Base-by-base conservation (phyloP, 1,140 invertebrate genomes). In the Helicoverpa armigera region DNA sequence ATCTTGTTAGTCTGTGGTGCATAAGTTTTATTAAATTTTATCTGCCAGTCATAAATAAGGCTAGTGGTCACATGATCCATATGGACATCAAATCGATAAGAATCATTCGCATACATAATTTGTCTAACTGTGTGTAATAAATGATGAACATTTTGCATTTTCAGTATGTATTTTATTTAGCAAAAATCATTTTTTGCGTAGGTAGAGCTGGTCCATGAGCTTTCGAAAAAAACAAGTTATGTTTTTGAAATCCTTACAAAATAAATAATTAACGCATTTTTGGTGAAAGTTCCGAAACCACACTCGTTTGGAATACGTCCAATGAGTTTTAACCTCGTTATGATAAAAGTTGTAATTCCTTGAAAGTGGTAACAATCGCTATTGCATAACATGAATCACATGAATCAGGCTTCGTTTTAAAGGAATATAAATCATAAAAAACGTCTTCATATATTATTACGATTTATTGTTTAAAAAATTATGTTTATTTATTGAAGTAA, bases 291-390 rank as follows among this genome's bases (percentile, higher is more conserved):
- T 16, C 11, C n/a, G 35, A 9, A 67, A 50, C 63, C 2, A 35
- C 35, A 48, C 43, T 67, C 16, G 63, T 67, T 48, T 67, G 63
- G 63, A 67, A 67, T 67, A 67, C 63, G 9, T 61, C 35, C 43
- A 18, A 18, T 18, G 48, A 9, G 31, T 63, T 70, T 18, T 70
- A 53, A 70, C 67, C 67, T 70, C 29, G 67, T 70, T 70, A 53
- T 53, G 29, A 70, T 70, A 70, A 70, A 70, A 70, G 67, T 70
- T 70, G 67, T 70, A 70, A 70, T 53, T 70, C 48, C 67, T 70
- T 70, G 67, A 70, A 70, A 70, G 48, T 70, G 23, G 67, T 53
- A 70, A 53, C 50, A 29, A 70, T 70, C 18, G 50, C 18, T 23
- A 18, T 70, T 70, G 50, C 43, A 18, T 31, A 70, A 70, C 50